Conservation (phyloP, 2,797 vertebrate genomes). For the Masticophis lateralis region DNA sequence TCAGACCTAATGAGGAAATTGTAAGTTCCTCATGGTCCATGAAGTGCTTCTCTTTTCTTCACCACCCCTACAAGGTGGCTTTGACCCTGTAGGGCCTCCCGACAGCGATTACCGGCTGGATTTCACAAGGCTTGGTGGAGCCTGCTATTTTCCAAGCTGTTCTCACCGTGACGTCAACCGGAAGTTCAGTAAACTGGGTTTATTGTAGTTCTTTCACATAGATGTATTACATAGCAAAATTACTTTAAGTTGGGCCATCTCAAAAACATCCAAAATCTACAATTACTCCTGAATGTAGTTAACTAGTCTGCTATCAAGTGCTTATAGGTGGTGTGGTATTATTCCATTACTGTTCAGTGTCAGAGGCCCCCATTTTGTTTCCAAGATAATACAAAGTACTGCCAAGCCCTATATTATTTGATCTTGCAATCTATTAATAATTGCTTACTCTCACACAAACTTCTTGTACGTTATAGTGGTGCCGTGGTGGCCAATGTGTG, state of each 20-base stretch:
- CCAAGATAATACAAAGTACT: background rate
- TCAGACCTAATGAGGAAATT: no score
- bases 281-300: no score
- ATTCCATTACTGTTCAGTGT: background rate
- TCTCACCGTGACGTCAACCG: no score
- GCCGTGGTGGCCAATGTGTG: conserved; percentile 88
- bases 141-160: no score
- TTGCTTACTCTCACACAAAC: background rate
- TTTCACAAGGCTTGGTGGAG: no score
- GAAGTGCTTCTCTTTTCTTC: no score
- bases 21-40: no score
- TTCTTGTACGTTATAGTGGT: conserved; percentile 77
- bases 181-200: background rate
- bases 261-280: background rate
- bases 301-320: background rate
- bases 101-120: no score
- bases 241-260: background rate
- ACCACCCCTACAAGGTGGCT: no score
- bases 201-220: background rate
- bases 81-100: no score
- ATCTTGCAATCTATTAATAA: background rate
- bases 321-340: background rate
- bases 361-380: no score
- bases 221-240: background rate
- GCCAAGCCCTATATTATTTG: background rate